Conservation (phyloP, 2,888 invertebrate genomes). For the Girardia tigrina region DNA sequence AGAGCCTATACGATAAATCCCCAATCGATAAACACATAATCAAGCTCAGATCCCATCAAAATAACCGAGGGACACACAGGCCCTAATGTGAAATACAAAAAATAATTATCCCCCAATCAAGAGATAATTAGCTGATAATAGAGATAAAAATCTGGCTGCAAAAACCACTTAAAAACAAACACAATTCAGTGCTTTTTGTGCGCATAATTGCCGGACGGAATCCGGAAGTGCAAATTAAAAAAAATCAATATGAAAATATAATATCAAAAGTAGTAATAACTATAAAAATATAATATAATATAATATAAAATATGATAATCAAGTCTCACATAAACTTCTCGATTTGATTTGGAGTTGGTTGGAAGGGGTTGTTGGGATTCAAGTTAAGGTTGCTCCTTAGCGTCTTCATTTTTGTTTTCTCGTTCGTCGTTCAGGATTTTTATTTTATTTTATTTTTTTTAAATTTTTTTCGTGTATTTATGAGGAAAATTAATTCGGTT, state of each 20-base stretch:
- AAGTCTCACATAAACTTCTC: background rate
- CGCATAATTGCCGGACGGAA: constrained; percentile 23
- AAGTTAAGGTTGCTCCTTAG: no score
- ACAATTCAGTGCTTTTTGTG: constrained; percentile 23
- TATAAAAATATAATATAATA: background rate
- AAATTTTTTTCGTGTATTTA: no score
- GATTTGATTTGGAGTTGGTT: background rate
- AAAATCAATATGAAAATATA: constrained; percentile 7
- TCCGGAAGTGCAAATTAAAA: constrained; percentile 18
- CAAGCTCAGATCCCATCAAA: constrained; percentile 15
- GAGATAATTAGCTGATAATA: constrained; percentile 19
- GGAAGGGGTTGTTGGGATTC: background rate
- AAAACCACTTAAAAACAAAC: constrained; percentile 18
- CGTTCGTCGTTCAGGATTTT: no score
- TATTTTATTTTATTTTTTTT: no score
- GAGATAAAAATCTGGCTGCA: constrained; percentile 23
- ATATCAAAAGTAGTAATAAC: background rate
- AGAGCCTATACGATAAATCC: constrained; percentile 17
- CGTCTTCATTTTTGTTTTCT: no score
- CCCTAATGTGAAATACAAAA: constrained; percentile 8
- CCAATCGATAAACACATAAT: constrained; percentile 19
- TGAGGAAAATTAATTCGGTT: no score
- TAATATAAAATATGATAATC: background rate
- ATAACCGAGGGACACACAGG: background rate
- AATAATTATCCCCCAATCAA: constrained; percentile 20